Evolutionary conservation across 2,888 invertebrate species (phyloP).

Genomic region (Coenonympha arcania): DNA sequence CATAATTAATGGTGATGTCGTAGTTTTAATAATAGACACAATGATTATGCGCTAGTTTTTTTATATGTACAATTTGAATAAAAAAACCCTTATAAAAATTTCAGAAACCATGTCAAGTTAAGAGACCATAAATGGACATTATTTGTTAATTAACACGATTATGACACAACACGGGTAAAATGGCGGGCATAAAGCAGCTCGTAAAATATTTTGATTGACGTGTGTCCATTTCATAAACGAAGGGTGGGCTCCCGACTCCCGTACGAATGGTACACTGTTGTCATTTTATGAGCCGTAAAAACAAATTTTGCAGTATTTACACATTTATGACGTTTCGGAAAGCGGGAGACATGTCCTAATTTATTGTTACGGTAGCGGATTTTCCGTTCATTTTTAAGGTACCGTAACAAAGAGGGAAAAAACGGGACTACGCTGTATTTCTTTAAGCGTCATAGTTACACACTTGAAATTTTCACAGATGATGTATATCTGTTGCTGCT

Average conservation of each 20-base stretch:
- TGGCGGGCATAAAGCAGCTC: slow-evolving; percentile 7
- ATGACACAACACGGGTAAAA: slow-evolving; percentile 6
- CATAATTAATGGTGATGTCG: no score
- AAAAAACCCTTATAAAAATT: background rate
- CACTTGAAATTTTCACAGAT: no score
- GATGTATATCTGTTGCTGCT: no score
- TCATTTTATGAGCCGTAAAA: slow-evolving; percentile 11
- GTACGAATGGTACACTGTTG: slow-evolving; percentile 9
- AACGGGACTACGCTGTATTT: no score
- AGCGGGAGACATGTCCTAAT: background rate
- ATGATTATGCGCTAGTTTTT: no score
- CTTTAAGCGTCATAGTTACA: no score
- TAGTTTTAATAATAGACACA: no score
- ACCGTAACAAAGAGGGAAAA: no score
- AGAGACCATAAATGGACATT: background rate
- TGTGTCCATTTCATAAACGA: slow-evolving; percentile 12
- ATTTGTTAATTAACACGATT: slow-evolving; percentile 7
- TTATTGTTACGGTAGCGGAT: background rate
- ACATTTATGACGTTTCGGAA: slow-evolving; percentile 4
- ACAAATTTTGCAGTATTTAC: slow-evolving; percentile 10
- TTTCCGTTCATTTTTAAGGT: background rate
- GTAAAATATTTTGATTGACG: slow-evolving; percentile 13
- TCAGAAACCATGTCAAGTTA: background rate
- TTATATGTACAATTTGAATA: no score
- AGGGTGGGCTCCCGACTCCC: slow-evolving; percentile 10